Base-by-base conservation (phyloP, 2,113 vertebrate species). In the Platysteira castanea region DNA sequence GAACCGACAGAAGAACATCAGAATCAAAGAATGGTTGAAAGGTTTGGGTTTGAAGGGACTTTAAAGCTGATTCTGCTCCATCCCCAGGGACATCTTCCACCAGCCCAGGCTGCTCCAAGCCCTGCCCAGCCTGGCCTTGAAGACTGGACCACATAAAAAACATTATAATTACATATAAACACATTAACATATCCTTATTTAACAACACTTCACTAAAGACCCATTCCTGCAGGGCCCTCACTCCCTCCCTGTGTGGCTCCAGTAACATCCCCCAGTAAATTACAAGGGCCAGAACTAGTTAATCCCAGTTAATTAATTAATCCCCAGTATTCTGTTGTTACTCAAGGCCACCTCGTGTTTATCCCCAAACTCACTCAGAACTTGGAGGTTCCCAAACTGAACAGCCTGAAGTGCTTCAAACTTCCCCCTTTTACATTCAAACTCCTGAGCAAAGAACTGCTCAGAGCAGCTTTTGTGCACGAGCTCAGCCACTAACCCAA, bases 281-380 rank as follows among this genome's bases (percentile, higher is more conserved):
- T 5, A 23, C 20, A 30, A 41, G 50, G 33, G n/a, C 4, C 28
- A 31, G 42, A 56, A 59, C 6, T 2, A 61, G 54, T 30, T 28
- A 50, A 78, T 14, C 26, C 44, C 28, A 20, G 37, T 30, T 42
- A 42, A 61, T 41, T n/a, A 61, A 54, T 35, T 9, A 61, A 76
- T 17, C 37, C 70, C 33, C 39, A 75, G 7, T 1, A 1, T 2
- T 4, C 19, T 15, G 54, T 16, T 15, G 0, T 11, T 5, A 26
- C 50, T 64, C 65, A 8, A 33, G 31, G 37, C 50, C 1, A 3
- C 37, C 37, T 44, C 2, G 3, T 13, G 19, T 21, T 61, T 41
- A 27, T 14, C 79, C 20, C 56, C 52, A 17, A 9, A 3, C 27
- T 57, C 35, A 12, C 23, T 1, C 0, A 10, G 59, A 57, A 42